Evolutionary conservation across 2,888 invertebrate genomes (phyloP).

Genomic region (Heliconius ismenius): DNA sequence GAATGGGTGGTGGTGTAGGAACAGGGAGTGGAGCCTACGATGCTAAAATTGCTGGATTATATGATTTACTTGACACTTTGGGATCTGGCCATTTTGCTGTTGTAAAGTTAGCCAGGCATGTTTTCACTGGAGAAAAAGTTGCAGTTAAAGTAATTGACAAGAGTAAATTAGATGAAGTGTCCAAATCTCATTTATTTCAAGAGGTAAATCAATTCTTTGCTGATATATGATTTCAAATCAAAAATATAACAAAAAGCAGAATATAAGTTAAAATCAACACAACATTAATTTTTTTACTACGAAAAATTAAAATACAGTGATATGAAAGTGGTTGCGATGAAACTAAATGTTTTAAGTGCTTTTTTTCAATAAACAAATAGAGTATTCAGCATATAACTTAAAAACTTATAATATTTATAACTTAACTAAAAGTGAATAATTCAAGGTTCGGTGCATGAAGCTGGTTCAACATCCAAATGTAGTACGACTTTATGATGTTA

Average conservation of each 20-base stretch:
- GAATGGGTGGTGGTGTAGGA: conserved; percentile 59
- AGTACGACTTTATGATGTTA: conserved; percentile 98
- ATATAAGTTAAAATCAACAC: background rate
- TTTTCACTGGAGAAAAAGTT: conserved; percentile 99
- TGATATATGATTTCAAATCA: background rate
- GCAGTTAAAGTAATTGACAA: conserved; percentile 99
- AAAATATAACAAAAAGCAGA: background rate
- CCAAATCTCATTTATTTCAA: conserved; percentile 97
- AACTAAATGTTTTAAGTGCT: background rate
- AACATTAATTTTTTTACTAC: background rate
- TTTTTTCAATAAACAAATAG: background rate
- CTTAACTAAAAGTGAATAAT: background rate
- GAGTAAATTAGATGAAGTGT: conserved; percentile 97
- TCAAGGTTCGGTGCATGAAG: conserved; percentile 97
- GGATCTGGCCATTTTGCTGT: conserved; percentile 99
- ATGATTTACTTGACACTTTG: conserved; percentile 98
- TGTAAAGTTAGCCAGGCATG: conserved; percentile 98
- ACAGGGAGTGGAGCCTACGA: conserved; percentile 84
- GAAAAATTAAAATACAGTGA: background rate
- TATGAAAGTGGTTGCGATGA: background rate
- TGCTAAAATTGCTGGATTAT: conserved; percentile 96
- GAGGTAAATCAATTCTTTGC: conserved; percentile 2
- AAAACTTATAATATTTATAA: no score
- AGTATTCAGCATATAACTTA: no score
- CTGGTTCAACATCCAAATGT: conserved; percentile 99